Conservation (phyloP, 2,113 vertebrate species). For the Periophthalmodon schlosseri region DNA sequence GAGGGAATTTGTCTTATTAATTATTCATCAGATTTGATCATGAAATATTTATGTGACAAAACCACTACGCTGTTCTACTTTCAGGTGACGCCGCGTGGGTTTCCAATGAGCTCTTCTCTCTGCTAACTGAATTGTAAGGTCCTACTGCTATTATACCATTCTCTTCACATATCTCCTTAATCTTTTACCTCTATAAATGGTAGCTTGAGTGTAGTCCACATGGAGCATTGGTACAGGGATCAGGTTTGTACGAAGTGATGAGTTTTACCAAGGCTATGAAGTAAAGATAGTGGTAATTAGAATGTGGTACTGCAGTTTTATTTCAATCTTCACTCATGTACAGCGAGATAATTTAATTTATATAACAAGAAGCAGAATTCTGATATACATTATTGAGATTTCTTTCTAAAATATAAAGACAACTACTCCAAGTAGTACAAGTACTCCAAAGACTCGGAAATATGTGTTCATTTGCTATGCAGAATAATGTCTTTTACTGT, state of each 20-base stretch:
- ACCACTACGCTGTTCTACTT: slow-evolving; percentile 1
- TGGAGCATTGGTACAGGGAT: background rate
- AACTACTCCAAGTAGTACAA: no score
- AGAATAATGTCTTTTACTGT: no score
- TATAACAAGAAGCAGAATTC: background rate
- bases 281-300: background rate
- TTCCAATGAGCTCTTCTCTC: no score
- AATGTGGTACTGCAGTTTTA: background rate
- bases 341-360: background rate
- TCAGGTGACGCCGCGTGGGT: background rate
- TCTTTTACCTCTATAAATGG: background rate
- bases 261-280: background rate
- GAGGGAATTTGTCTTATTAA: background rate
- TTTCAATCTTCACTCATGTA: background rate
- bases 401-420: background rate
- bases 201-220: background rate
- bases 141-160: background rate
- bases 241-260: background rate
- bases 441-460: no score
- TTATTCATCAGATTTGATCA: slow-evolving; percentile 8
- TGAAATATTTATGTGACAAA: slow-evolving; percentile 14
- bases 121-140: background rate
- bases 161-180: background rate
- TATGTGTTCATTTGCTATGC: no score
- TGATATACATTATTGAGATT: background rate